Percentiles rank a stretch among this genome's conserved stretches.
phyloP scores from a whole-genome alignment of 2,113 vertebrate genomes.

The Semnornis frantzii region DNA sequence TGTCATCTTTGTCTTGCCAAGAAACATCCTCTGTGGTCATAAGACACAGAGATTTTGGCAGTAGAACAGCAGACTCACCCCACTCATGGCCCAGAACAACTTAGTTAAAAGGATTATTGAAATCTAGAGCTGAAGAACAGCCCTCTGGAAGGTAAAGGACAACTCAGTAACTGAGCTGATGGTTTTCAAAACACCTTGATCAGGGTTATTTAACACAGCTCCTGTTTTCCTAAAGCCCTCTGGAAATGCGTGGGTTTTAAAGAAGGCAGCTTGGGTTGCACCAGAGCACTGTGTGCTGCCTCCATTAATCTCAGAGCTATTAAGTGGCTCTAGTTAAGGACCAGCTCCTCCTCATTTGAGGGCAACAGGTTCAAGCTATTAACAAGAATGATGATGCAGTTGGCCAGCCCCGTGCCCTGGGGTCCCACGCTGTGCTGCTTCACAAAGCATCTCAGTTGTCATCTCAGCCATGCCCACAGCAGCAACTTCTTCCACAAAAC shows the following conservation, averaged over 20 bases:
- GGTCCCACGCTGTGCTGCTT: neutral
- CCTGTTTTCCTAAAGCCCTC: neutral
- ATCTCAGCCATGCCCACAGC: neutral
- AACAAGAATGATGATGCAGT: neutral
- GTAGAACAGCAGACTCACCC: neutral
- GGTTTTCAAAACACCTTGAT: neutral
- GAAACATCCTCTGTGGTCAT: rapidly evolving
- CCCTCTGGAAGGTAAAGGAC: neutral
- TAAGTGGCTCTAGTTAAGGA: rapidly evolving
- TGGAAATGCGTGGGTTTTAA: neutral
- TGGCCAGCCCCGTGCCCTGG: neutral
- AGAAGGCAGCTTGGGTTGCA: neutral
- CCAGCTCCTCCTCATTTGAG: neutral
- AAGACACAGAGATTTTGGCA: rapidly evolving
- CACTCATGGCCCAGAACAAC: rapidly evolving
- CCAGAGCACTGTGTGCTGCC: neutral
- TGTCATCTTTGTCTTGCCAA: neutral
- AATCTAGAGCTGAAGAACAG: neutral
- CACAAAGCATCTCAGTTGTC: rapidly evolving
- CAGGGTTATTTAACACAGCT: neutral
- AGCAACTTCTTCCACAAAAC: neutral
- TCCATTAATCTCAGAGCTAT: neutral
- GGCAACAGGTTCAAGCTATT: neutral
- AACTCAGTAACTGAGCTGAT: rapidly evolving
- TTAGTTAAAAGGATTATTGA: rapidly evolving